These are phyloP conservation scores for Drosophila rubida DNA, from an alignment of 2,888 invertebrate species.

Conservation along the genomic window DNA sequence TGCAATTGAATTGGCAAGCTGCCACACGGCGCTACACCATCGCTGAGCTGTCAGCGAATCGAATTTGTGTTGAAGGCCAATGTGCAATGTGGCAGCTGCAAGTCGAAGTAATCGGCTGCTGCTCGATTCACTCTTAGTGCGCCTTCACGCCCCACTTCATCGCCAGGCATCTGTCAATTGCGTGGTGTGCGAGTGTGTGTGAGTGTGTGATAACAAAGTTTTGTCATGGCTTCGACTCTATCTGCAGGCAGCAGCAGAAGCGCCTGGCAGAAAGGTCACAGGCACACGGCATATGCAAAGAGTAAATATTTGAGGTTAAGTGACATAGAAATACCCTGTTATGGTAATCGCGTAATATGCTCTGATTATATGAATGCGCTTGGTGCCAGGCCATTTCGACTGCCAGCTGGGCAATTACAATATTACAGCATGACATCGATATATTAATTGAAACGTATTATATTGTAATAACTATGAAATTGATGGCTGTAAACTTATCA, in stretches of 20 bases:
- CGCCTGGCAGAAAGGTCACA: slow-evolving; percentile 41
- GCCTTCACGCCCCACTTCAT: slow-evolving; percentile 37
- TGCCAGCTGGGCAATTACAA: too few relatives aligned
- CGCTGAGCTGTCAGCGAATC: background rate
- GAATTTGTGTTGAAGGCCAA: slow-evolving; percentile 31
- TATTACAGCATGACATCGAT: too few relatives aligned
- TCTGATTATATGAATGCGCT: background rate
- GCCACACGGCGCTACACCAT: background rate
- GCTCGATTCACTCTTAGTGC: slow-evolving; percentile 22
- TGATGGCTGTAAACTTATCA: too few relatives aligned
- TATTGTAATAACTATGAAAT: too few relatives aligned
- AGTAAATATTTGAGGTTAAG: background rate
- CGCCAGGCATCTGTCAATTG: slow-evolving; percentile 48
- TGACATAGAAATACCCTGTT: background rate
- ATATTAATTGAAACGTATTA: too few relatives aligned
- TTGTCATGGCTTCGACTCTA: slow-evolving; percentile 33
- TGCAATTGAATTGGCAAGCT: slow-evolving; percentile 30
- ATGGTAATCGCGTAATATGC: too few relatives aligned
- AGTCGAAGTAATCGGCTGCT: slow-evolving; percentile 14
- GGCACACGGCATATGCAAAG: slow-evolving; percentile 18
- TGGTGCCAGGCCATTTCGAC: background rate
- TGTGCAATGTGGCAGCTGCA: slow-evolving; percentile 26
- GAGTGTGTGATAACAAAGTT: slow-evolving; percentile 57
- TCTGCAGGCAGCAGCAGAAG: slow-evolving; percentile 11
- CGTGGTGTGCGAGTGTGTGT: slow-evolving; percentile 15